Evolutionary conservation across 2,797 vertebrate genomes (phyloP).

Genomic region (Otus scops): DNA sequence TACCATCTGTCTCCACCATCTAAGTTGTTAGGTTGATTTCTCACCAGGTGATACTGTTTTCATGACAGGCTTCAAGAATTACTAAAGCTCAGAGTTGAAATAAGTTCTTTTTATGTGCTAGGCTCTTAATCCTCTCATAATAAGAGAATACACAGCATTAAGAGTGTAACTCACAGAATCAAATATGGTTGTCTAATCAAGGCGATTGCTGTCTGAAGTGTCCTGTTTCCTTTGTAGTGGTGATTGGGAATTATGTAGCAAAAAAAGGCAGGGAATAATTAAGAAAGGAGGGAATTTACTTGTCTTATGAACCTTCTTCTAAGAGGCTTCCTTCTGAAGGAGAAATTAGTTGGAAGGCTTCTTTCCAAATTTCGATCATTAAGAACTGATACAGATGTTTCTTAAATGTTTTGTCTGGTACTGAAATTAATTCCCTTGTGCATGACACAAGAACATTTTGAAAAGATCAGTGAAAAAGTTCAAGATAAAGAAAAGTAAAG

Average conservation of each 20-base stretch:
- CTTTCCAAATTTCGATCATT: background rate
- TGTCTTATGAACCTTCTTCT: background rate
- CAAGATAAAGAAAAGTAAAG: background rate
- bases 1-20: slow-evolving; percentile 14
- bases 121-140: background rate
- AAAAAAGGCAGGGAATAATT: background rate
- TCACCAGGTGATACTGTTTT: slow-evolving; percentile 42
- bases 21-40: background rate
- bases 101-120: background rate
- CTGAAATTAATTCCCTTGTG: background rate
- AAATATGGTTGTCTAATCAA: background rate
- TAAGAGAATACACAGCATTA: background rate
- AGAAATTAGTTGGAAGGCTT: background rate
- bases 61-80: background rate
- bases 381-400: background rate
- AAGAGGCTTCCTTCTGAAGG: background rate
- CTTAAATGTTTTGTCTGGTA: background rate
- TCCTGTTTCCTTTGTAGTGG: background rate
- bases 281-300: background rate
- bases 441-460: background rate
- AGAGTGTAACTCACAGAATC: background rate
- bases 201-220: background rate
- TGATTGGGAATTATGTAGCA: background rate
- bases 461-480: background rate
- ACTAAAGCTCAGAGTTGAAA: background rate